phyloP scores from a whole-genome alignment of 2,888 invertebrate species.

The Plagiodera versicolora region DNA sequence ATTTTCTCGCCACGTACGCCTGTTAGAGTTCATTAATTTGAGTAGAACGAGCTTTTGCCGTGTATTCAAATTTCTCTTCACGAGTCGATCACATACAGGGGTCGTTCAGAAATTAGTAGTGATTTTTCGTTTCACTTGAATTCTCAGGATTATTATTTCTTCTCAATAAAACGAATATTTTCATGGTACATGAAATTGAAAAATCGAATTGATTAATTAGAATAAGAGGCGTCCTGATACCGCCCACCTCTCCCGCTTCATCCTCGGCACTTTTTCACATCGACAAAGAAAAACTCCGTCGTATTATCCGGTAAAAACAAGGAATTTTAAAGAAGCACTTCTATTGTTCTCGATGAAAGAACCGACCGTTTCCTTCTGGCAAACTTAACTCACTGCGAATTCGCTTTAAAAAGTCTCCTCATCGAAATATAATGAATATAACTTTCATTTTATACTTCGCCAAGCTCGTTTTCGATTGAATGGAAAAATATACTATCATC shows the following conservation, averaged over 20 bases:
- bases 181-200: too few species aligned
- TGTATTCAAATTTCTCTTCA: not conserved
- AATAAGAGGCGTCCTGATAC: not conserved
- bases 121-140: too few species aligned
- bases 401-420: slow-evolving; percentile 4
- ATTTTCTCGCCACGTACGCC: not conserved
- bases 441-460: slow-evolving; percentile 12
- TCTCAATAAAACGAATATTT: too few species aligned
- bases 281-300: not conserved
- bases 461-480: slow-evolving; percentile 2
- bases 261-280: not conserved
- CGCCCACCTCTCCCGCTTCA: too few species aligned
- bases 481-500: slow-evolving; percentile 8
- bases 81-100: not conserved
- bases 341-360: slow-evolving; percentile 1
- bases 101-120: not conserved
- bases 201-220: not conserved
- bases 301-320: slow-evolving; percentile 4
- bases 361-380: slow-evolving; percentile 1
- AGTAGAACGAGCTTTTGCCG: not conserved
- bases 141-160: too few species aligned
- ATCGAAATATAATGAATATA: slow-evolving; percentile 14
- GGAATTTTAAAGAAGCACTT: slow-evolving; percentile 2
- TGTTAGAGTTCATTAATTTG: not conserved
- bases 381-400: slow-evolving; percentile 7